Evolutionary conservation across 2,113 vertebrate genomes (phyloP), one percentile per base, ranked within the genome.

Genomic region (Uria lomvia): DNA sequence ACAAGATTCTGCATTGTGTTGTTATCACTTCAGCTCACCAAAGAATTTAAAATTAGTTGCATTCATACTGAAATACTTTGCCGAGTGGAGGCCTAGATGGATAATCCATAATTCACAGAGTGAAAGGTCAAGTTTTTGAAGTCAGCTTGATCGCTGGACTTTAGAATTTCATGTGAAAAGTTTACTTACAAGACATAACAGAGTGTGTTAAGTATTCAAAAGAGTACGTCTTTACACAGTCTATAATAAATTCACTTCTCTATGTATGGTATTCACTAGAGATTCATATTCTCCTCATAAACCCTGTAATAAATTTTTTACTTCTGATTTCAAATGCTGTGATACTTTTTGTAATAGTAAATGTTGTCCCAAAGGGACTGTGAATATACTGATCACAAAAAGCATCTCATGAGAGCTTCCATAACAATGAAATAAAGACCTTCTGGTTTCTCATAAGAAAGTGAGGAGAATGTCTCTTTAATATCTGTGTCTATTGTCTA

Each of bases 241-340:
- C 96, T 84, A 95, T 94, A 97, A 97, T 96, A 96, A 97, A 97
- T 98, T 97, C 85, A 93, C 75, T 97, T 97, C 86, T 96, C 76
- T 95, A 70, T 84, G 76, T 88, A 96, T 20, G 72, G 43, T 95
- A 95, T 93, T 95, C 96, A 93, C 91, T 89, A 73, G 96, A 97
- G 95, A 97, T 96, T 97, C 85, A 86, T 83, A 74, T 86, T 94
- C 88, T 97, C 40, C 91, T 94, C 92, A 56, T 97, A 98, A 98
- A 98, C 40, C 21, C 49, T 73, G 75, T 82, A 92, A 94, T 97
- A 97, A 96, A 62, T 96, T 86, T 98, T 98, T 97, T 97, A 98
- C 90, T 87, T 98, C 96, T 93, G 83, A 96, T 98, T 97, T 98
- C 88, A 97, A 97, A 96, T 84, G 70, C 83, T 93, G 42, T 82